Evolutionary conservation across 2,797 vertebrate species (phyloP).

Genomic region (Catharus ustulatus): DNA sequence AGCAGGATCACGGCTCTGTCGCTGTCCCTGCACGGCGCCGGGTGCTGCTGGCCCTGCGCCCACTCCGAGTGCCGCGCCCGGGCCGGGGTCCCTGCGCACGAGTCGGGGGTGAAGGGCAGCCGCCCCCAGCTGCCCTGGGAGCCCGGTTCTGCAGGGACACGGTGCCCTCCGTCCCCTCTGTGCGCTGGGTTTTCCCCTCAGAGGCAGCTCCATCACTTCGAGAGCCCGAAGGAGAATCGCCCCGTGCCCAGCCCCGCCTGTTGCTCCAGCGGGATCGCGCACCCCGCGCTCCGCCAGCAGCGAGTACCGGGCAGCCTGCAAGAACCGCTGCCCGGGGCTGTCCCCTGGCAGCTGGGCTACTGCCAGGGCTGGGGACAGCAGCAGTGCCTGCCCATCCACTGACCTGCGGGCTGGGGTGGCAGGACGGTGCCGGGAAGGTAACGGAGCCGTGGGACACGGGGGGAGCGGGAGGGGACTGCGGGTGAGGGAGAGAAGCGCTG

Average conservation of each 20-base stretch:
- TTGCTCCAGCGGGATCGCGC: constrained; percentile 68
- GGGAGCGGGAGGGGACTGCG: neutral
- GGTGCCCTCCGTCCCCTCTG: constrained; percentile 48
- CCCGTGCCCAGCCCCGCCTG: neutral
- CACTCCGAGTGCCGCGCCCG: constrained; percentile 72
- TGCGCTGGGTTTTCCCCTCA: constrained; percentile 41
- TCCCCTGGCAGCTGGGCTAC: constrained; percentile 83
- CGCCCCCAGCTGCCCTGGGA: neutral
- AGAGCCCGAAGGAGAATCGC: neutral
- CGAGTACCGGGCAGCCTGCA: constrained; percentile 69
- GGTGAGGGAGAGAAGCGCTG: neutral
- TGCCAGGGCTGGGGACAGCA: constrained; percentile 77
- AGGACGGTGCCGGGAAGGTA: neutral
- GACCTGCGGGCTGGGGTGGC: neutral
- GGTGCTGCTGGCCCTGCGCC: constrained; percentile 58
- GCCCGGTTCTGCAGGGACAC: neutral
- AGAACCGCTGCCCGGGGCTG: constrained; percentile 65
- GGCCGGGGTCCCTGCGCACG: neutral
- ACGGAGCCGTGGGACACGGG: neutral
- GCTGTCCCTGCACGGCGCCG: constrained; percentile 80
- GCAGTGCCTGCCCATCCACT: constrained; percentile 74
- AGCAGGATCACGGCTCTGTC: constrained; percentile 87
- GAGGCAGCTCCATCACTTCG: neutral
- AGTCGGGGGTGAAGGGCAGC: neutral
- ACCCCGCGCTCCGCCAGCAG: constrained; percentile 72